Evolutionary conservation across 2,113 vertebrate species (phyloP), one percentile per base, ranked within the genome.

Genomic region (Toxostoma redivivum): DNA sequence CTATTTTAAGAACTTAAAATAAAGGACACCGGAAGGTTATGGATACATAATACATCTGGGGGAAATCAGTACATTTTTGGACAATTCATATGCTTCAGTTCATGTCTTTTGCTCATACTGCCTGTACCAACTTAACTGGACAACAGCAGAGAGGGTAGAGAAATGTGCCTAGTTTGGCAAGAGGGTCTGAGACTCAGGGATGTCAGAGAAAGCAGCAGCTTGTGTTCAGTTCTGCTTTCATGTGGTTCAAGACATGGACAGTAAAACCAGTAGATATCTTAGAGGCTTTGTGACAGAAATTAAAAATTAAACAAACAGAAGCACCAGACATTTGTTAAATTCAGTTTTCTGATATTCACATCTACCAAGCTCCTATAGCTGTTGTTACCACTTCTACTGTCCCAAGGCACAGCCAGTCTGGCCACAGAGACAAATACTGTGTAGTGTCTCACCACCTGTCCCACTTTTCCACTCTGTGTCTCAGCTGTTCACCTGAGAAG

Each of bases 1-100:
- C 96, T 98, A 97, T 98, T 98, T 97, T 97, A 97, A 96, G 97
- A 81, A 80, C 20, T 12, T n/a, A 74, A 88, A 87, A 48, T 42
- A 56, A 72, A 87, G 92, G 77, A 83, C 0, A 6, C 57, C 0
- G 3, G 80, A 82, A 95, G 90, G 72, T 93, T 95, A 80, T 25
- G 24, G 86, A 91, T 87, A 91, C 78, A 79, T 86, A 92, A 92
- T 87, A 86, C 85, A 80, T 88, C 86, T 92, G 79, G 81, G 76
- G 81, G 74, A 92, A 97, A 92, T 79, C 48, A 79, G 90, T 89
- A 54, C 28, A n/a, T 61, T 96, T 96, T 94, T 92, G 44, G 94
- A 72, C 89, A 90, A 86, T 88, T 96, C 81, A 81, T 76, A 92
- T 17, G 35, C 54, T 95, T 94, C 54, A 15, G 45, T 77, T 83